Evolutionary conservation across 2,888 invertebrate genomes (phyloP).

Genomic region (Sarcophaga caerulescens): DNA sequence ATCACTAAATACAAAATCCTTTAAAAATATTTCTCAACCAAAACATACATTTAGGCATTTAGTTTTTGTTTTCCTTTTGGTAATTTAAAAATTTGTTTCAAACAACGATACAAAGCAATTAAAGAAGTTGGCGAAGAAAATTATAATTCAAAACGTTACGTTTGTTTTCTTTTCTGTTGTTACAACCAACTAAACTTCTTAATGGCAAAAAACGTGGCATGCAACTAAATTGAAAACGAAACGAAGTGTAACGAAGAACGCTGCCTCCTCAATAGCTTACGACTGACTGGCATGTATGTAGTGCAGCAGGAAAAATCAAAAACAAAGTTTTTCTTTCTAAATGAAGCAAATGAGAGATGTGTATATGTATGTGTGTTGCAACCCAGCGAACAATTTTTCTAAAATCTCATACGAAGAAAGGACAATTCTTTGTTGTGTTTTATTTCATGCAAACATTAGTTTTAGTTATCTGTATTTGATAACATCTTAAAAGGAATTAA

Average conservation of each 20-base stretch:
- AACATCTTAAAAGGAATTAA: too few relatives aligned
- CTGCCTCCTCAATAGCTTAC: neutral
- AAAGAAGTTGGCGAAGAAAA: neutral
- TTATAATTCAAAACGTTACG: neutral
- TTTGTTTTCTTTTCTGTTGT: neutral
- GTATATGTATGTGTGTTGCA: neutral
- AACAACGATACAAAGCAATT: constrained; percentile 1
- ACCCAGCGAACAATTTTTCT: too few relatives aligned
- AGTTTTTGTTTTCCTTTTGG: neutral
- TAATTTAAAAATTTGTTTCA: constrained; percentile 1
- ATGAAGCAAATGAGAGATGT: neutral
- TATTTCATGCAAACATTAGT: too few relatives aligned
- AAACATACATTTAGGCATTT: constrained; percentile 30
- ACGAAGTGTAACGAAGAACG: neutral
- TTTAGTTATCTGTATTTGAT: too few relatives aligned
- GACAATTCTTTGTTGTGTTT: too few relatives aligned
- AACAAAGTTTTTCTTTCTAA: neutral
- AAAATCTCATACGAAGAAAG: too few relatives aligned
- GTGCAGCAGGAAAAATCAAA: constrained; percentile 28
- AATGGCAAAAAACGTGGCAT: constrained; percentile 57
- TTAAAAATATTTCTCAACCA: neutral
- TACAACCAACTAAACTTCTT: constrained; percentile 42
- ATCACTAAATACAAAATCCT: neutral
- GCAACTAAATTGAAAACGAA: constrained; percentile 52
- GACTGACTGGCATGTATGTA: neutral